Conservation (phyloP, 2,888 invertebrate species). For the Drosophila mettleri region DNA sequence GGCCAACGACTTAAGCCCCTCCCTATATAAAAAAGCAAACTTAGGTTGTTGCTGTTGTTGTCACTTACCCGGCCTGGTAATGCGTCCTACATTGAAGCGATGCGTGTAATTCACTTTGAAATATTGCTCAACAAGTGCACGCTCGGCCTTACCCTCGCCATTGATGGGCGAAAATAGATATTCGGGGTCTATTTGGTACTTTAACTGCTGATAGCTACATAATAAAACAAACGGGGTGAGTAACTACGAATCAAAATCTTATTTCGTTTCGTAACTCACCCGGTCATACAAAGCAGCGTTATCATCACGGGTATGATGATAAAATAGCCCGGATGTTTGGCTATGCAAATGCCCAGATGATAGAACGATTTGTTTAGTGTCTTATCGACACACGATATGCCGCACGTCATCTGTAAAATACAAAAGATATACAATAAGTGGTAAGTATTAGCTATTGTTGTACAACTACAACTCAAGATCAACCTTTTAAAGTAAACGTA, state of each 20-base stretch:
- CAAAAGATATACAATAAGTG: constrained; percentile 5
- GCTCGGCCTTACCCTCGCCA: constrained; percentile 93
- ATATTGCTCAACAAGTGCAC: constrained; percentile 91
- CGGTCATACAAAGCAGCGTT: constrained; percentile 92
- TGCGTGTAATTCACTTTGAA: constrained; percentile 96
- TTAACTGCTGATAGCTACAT: constrained; percentile 89
- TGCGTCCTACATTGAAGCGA: constrained; percentile 93
- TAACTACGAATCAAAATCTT: constrained; percentile 1
- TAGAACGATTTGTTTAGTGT: constrained; percentile 92
- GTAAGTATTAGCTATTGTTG: not conserved
- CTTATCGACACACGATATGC: constrained; percentile 91
- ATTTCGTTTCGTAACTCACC: constrained; percentile 84
- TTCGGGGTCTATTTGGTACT: constrained; percentile 96
- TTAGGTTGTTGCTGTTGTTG: constrained; percentile 1
- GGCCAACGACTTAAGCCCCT: constrained; percentile 13
- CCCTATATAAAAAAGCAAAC: constrained; percentile 17
- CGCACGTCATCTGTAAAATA: constrained; percentile 89
- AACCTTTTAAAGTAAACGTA: constrained; percentile 12
- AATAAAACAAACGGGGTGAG: constrained; percentile 9
- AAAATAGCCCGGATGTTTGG: constrained; percentile 94
- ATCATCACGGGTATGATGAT: constrained; percentile 94
- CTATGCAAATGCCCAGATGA: constrained; percentile 92
- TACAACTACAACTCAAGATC: constrained; percentile 18
- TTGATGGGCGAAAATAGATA: constrained; percentile 96
- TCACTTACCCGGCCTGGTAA: constrained; percentile 92